phyloP scores from a whole-genome alignment of 2,797 vertebrate species.

The Dipus sagitta region DNA sequence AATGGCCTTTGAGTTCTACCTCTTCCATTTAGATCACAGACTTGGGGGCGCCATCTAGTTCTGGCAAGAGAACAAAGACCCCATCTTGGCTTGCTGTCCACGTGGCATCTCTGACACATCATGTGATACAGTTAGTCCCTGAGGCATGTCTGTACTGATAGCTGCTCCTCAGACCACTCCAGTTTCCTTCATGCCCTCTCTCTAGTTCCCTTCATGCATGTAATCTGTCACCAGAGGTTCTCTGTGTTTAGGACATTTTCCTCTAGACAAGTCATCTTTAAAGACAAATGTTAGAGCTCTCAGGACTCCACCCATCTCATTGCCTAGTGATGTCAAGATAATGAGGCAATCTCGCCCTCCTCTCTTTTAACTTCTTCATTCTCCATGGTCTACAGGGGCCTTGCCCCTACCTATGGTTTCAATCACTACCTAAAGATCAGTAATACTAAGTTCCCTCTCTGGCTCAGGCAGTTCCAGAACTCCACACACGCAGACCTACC shows the following conservation, averaged over 20 bases:
- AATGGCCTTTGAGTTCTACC: neutral
- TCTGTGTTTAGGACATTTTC: neutral
- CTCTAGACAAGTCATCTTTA: neutral
- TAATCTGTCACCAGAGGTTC: neutral
- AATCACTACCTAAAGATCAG: neutral
- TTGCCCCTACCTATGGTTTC: neutral
- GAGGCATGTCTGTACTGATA: neutral
- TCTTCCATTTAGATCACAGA: neutral
- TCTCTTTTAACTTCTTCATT: neutral
- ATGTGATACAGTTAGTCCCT: neutral
- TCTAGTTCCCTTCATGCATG: neutral
- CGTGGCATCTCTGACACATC: neutral
- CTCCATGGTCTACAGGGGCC: neutral
- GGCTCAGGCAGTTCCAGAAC: neutral
- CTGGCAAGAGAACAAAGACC: neutral
- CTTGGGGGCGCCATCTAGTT: no score
- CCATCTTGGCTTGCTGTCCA: neutral
- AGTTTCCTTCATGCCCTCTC: neutral
- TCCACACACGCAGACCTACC: neutral
- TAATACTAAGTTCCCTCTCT: neutral
- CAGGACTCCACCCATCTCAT: neutral
- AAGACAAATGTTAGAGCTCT: neutral
- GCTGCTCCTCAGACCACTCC: neutral
- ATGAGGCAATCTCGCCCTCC: neutral
- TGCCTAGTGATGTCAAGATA: neutral